These are phyloP conservation scores for Herminia tarsipennalis DNA, from an alignment of 2,888 invertebrate species.

Conservation along the genomic window DNA sequence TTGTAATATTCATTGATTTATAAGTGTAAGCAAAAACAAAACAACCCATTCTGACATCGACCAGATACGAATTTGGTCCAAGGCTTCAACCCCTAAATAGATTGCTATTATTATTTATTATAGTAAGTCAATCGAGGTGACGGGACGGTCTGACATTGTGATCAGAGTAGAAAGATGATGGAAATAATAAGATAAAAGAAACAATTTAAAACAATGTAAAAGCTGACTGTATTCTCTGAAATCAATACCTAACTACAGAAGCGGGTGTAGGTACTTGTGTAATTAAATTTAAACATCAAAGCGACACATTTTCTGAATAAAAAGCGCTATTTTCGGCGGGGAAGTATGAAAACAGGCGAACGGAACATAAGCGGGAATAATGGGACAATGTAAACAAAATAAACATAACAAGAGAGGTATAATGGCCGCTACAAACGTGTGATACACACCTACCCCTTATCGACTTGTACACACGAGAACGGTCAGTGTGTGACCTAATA, in stretches of 20 bases:
- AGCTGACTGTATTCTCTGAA: too few species aligned
- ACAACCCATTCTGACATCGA: too few species aligned
- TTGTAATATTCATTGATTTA: too few species aligned
- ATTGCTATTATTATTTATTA: background rate
- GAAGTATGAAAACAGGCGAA: slow-evolving; percentile 50
- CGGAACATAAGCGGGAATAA: slow-evolving; percentile 56
- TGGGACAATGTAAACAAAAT: slow-evolving; percentile 62
- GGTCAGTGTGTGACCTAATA: slow-evolving; percentile 66
- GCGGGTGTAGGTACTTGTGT: slow-evolving; percentile 4
- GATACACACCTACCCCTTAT: slow-evolving; percentile 62
- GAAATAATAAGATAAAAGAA: slow-evolving; percentile 16
- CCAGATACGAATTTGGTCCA: too few species aligned
- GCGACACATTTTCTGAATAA: slow-evolving; percentile 47
- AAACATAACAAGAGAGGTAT: slow-evolving; percentile 55
- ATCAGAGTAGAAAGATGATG: slow-evolving; percentile 8
- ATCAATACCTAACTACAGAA: background rate
- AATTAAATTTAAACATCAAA: slow-evolving; percentile 40
- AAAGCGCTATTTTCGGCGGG: slow-evolving; percentile 52
- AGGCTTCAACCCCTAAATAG: too few species aligned
- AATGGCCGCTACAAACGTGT: slow-evolving; percentile 54
- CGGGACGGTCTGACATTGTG: slow-evolving; percentile 3
- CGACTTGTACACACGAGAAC: slow-evolving; percentile 57
- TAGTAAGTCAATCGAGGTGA: background rate
- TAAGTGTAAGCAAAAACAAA: too few species aligned
- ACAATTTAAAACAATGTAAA: too few species aligned